Evolutionary conservation across 35 echinoderm and acorn worm genomes (phyloP), one percentile per base, ranked within the genome.

Genomic region (Apostichopus japonicus): DNA sequence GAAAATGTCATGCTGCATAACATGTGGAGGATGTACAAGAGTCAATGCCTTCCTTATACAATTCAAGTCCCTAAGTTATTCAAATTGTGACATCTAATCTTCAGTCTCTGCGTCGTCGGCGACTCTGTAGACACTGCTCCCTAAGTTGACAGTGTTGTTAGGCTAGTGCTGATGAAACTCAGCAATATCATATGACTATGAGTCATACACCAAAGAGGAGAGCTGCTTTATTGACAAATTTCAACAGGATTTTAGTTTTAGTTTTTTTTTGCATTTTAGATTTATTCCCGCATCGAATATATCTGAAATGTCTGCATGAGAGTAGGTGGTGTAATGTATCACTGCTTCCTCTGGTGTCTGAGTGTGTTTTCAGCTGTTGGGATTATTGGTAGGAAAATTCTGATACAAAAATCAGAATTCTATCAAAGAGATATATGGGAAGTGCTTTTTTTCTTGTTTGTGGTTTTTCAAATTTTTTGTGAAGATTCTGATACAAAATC

Each of bases 191-290:
- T 65, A 65, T 65, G 62, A 65, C 62, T 65, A 17, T 65, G 62
- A 65, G 62, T 65, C 62, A 65, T 65, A 65, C 16, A 13, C 62
- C 62, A 65, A 67, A 67, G 19, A 67, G 19, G 19, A 67, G 63
- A 19, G 63, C 63, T 67, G 63, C 63, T 67, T 67, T 67, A 67
- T 67, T 67, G 63, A 67, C 63, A 67, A 67, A 67, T 67, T 67
- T 67, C 63, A 19, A 67, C 33, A 10, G 63, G 63, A 67, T 67
- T 44, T 44, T 44, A 4, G 33, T 44, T n/a, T n/a, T n/a, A n/a
- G 0, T 44, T 44, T 44, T 65, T 65, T 67, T 67, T 10, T 5
- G 19, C 63, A 67, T 0, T 67, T 8, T 67, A 19, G 63, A 19
- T 67, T 67, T 44, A 44, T 44, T 15, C 63, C 11, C 19, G 63